Evolutionary conservation across 2,888 invertebrate species (phyloP), one percentile per base, ranked within the genome.

Genomic region (Xestia ashworthii): DNA sequence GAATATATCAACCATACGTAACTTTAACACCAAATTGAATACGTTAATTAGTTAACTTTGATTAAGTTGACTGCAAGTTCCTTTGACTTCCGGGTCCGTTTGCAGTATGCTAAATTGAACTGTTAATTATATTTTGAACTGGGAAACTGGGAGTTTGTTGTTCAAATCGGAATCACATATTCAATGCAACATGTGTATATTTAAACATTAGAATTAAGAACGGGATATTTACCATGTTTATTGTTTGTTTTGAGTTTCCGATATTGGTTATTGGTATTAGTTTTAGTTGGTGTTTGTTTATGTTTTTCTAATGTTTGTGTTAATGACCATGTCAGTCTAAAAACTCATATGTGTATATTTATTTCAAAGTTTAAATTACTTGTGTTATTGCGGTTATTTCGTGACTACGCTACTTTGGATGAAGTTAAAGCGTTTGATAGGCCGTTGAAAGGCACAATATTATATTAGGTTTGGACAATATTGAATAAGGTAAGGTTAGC

Each of bases 111-210:
- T 71, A 53, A 62, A 77, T 83, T 70, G 44, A 73, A 84, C 70
- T 53, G 62, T 58, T 79, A 84, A 81, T 78, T 84, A 78, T 73
- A 78, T 81, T 81, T 81, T 71, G 64, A 78, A 81, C 58, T 76
- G 68, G n/a, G 41, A 58, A 65, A 62, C 76, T 72, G 62, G 58
- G 46, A 46, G 64, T 74, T 78, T 72, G 71, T 70, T 64, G 53
- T 60, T 22, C n/a, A 60, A 71, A 55, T 38, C 44, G 53, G 16
- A 71, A 46, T 73, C 16, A 55, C 67, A 67, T 70, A 81, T 78
- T 75, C 70, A 71, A 67, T 74, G 72, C 64, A 66, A 68, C 72
- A 70, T 72, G 44, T 78, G 38, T 70, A 58, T 70, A 58, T 60
- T 73, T 46, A 72, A n/a, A n/a, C n/a, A n/a, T n/a, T n/a, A n/a